These are phyloP conservation scores for Burhinus bistriatus DNA, from an alignment of 2,113 vertebrate genomes.

Conservation along the genomic window DNA sequence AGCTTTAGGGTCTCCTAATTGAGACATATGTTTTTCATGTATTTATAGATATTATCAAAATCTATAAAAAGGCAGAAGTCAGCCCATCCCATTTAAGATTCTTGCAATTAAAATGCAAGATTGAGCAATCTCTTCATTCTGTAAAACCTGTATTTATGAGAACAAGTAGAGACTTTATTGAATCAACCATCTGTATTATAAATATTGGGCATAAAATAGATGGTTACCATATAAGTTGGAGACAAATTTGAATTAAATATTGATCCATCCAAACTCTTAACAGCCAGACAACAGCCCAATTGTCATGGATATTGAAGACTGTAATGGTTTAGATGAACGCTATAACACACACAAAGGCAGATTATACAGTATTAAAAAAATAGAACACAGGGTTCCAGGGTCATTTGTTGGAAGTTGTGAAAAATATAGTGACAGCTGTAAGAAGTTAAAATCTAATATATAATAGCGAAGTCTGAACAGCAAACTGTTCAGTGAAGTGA, in stretches of 20 bases:
- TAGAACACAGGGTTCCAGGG: neutral
- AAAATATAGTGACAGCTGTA: neutral
- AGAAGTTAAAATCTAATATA: neutral
- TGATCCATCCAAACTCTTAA: neutral
- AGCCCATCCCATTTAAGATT: neutral
- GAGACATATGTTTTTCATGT: neutral
- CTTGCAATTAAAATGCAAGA: neutral
- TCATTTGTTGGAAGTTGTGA: neutral
- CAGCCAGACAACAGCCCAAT: neutral
- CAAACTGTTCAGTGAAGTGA: neutral
- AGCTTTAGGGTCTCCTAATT: neutral
- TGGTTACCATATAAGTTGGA: neutral
- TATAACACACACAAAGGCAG: neutral
- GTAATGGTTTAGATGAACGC: neutral
- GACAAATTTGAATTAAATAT: slow-evolving; percentile 27
- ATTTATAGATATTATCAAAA: neutral
- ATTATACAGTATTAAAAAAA: neutral
- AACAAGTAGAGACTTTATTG: neutral
- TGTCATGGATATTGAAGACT: neutral
- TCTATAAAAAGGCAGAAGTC: neutral
- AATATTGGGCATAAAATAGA: neutral
- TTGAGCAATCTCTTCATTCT: neutral
- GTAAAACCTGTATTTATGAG: neutral
- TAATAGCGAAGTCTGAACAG: neutral
- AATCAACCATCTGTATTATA: neutral